phyloP scores from a whole-genome alignment of 2,113 vertebrate species.

The Etheostoma cragini region DNA sequence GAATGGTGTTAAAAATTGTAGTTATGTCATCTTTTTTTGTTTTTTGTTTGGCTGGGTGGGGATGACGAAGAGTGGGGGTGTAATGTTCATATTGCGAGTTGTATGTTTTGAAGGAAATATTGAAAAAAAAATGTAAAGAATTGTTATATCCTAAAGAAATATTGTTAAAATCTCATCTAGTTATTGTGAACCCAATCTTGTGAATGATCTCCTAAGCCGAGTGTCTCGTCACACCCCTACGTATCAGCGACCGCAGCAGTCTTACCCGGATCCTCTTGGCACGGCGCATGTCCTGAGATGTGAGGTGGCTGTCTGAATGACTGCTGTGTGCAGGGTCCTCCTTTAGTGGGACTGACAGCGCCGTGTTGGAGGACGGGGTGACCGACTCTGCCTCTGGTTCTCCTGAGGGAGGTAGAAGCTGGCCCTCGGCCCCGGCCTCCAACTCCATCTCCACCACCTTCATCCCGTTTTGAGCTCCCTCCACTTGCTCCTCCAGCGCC shows the following conservation, averaged over 20 bases:
- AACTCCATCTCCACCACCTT: constrained; percentile 86
- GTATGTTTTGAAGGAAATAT: too few relatives aligned
- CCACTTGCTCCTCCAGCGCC: constrained; percentile 85
- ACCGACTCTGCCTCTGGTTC: constrained; percentile 74
- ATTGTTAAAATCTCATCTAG: too few relatives aligned
- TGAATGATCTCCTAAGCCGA: too few relatives aligned
- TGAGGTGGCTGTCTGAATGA: constrained; percentile 85
- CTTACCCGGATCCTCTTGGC: constrained; percentile 92
- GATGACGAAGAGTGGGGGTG: too few relatives aligned
- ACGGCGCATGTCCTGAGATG: constrained; percentile 92
- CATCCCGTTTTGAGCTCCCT: constrained; percentile 87
- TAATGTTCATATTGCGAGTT: too few relatives aligned
- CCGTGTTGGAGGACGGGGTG: constrained; percentile 28
- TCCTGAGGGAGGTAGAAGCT: constrained; percentile 75
- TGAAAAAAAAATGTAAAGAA: too few relatives aligned
- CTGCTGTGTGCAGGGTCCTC: constrained; percentile 82
- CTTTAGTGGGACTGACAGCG: constrained; percentile 79
- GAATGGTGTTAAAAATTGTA: too few relatives aligned
- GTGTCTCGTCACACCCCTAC: too few relatives aligned
- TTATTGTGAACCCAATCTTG: too few relatives aligned
- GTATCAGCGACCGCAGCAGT: neutral
- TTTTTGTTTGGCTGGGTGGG: too few relatives aligned
- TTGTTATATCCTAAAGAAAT: too few relatives aligned
- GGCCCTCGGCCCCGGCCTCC: constrained; percentile 67
- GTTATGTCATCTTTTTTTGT: too few relatives aligned